Evolutionary conservation across 2,113 vertebrate species (phyloP), one percentile per base, ranked within the genome.

Genomic region (Cygnus buccinator): DNA sequence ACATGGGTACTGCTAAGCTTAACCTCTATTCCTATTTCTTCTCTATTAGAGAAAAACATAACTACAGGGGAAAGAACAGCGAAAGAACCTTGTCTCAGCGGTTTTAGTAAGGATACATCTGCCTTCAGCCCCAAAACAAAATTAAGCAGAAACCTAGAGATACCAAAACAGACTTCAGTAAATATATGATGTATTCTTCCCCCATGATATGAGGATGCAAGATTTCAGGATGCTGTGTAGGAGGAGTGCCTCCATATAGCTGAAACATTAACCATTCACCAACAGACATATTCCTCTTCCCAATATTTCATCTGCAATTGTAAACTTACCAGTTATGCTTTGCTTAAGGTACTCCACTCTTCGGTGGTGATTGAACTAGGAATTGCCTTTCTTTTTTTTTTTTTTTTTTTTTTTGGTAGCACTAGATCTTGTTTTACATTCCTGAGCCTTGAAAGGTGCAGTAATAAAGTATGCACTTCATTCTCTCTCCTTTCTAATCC

Each of bases 381-480:
- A 82, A 87, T 67, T 48, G 19, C 25, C 19, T 58, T 58, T 89
- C 72, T 25, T 6, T 50, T 50, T 22, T 62, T 63, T 86, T 76
- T 21, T n/a, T n/a, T n/a, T n/a, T n/a, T 48, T 26, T 5, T 23
- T 74, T 25, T 7, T 54, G 66, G 25, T 72, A 75, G 39, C 43
- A 57, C 20, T 79, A 90, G 63, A 77, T 77, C 35, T 54, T 65
- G 55, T 91, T 94, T 91, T 85, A 79, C 63, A 19, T 70, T 85
- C 21, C 41, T 57, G 35, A 93, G 29, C 29, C 78, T 93, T 93
- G 58, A 85, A 94, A 90, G 3, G 8, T 68, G 37, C 48, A 79
- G 74, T 87, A 89, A 88, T 68, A 83, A 91, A 90, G 58, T 14
- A 86, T 22, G 29, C n/a, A 76, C 63, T 89, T 92, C 25, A 86